Evolutionary conservation across 2,888 invertebrate genomes (phyloP).

Genomic region (Acanthococcus lagerstroemiae): DNA sequence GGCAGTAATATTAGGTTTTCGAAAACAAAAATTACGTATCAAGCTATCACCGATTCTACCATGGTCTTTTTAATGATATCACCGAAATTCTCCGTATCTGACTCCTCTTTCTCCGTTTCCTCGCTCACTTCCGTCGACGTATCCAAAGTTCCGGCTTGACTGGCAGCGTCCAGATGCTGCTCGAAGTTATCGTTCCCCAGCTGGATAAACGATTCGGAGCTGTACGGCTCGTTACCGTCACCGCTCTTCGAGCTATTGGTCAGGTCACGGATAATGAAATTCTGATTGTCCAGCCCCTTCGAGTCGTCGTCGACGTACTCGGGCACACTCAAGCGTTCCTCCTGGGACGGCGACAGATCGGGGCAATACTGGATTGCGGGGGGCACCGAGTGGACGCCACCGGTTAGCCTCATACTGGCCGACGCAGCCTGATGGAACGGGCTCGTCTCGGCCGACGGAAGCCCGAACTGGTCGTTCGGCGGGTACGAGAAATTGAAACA

Average conservation of each 20-base stretch:
- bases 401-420: too few species aligned
- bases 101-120: conserved; percentile 41
- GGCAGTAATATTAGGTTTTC: background rate
- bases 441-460: background rate
- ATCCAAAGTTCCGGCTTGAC: background rate
- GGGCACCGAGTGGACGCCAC: background rate
- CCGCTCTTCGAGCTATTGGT: conserved; percentile 10
- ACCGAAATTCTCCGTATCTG: conserved; percentile 65
- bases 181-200: background rate
- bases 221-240: conserved; percentile 10
- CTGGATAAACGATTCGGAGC: background rate
- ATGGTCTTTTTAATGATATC: conserved; percentile 87
- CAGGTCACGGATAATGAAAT: conserved; percentile 2
- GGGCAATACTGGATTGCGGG: background rate
- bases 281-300: background rate
- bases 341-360: background rate
- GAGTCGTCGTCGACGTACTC: background rate
- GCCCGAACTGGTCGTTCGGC: background rate
- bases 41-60: conserved; percentile 76
- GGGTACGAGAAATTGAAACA: conserved; percentile 13
- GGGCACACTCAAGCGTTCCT: background rate
- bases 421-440: background rate
- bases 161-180: background rate
- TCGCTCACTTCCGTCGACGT: conserved; percentile 4
- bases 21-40: background rate